Evolutionary conservation across 1,140 invertebrate species (phyloP), one percentile per base, ranked within the genome.

Genomic region (Pemphigus obesinymphae): DNA sequence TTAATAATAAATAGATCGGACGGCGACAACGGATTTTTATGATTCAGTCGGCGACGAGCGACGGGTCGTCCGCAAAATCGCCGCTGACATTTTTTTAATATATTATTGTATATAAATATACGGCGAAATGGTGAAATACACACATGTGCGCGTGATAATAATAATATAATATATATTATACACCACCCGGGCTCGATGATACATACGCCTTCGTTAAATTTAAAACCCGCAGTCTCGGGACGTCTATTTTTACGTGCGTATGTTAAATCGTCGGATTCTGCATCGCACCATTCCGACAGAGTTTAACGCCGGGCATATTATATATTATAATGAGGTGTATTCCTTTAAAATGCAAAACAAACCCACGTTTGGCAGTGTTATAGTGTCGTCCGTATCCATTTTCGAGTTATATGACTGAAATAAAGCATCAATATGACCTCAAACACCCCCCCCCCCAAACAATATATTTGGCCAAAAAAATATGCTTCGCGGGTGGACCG

Each of bases 231-330:
- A 70, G 68, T 45, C 68, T 17, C 34, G 11, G 26, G n/a, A 23
- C 2, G n/a, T 70, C 68, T 70, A 70, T 70, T 70, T 70, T 70
- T 70, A 70, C 68, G 37, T 40, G 66, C 63, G 34, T 66, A 37
- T 6, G 17, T 17, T 29, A 26, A 5, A 31, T 34, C 61, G 34
- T 1, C 4, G 31, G 34, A 68, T 40, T 68, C 63, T n/a, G 66
- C n/a, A 43, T 7, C 8, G 43, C 37, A 40, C 37, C n/a, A n/a
- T n/a, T n/a, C n/a, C n/a, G n/a, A n/a, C 34, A 23, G 15, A 43
- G 37, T 26, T 23, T 37, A 68, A 58, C 26, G 53, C 2, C 53
- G 23, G 3, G 8, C 23, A n/a, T 6, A 7, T 23, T 53, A n/a
- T n/a, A n/a, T n/a, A n/a, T n/a, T n/a, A n/a, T n/a, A n/a, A n/a